A percentile compares a stretch with the other conserved stretches of the same genome.
Evolutionary conservation across 2,113 vertebrate species (phyloP).

Genomic region (Oryzias celebensis): DNA sequence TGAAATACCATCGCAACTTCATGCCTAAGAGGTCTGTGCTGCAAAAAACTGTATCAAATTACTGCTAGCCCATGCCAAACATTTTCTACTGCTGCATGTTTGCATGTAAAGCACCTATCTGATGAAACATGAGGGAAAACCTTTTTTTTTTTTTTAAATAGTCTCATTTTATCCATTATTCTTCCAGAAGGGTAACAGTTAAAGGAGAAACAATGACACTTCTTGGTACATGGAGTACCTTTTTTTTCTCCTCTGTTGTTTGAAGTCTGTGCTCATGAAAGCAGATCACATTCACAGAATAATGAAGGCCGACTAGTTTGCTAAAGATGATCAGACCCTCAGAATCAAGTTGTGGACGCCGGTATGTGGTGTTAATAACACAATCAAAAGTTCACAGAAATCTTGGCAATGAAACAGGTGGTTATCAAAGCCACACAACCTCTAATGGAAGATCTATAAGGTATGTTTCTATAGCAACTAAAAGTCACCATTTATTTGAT

Average conservation of each 20-base stretch:
- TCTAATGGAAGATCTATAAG: not conserved
- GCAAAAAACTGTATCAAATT: not conserved
- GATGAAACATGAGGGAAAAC: not conserved
- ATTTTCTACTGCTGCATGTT: not conserved
- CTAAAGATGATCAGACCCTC: too few relatives aligned
- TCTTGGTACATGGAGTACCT: too few relatives aligned
- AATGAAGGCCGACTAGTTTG: too few relatives aligned
- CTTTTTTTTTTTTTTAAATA: not conserved
- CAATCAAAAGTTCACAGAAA: not conserved
- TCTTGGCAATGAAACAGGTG: not conserved
- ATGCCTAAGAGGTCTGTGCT: too few relatives aligned
- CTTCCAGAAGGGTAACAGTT: not conserved
- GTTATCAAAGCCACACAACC: not conserved
- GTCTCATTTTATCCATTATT: not conserved
- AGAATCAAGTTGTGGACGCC: too few relatives aligned
- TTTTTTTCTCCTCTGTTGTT: not conserved
- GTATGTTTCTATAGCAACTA: constrained; percentile 2
- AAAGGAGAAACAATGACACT: too few relatives aligned
- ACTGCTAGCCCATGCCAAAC: not conserved
- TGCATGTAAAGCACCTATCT: not conserved
- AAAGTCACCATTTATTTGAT: not conserved
- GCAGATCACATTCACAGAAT: not conserved
- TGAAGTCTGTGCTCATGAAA: not conserved
- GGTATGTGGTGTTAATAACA: not conserved
- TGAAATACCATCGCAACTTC: too few relatives aligned